These are phyloP conservation scores for Chaenodraco wilsoni DNA, from an alignment of 2,797 vertebrate species.

Conservation along the genomic window DNA sequence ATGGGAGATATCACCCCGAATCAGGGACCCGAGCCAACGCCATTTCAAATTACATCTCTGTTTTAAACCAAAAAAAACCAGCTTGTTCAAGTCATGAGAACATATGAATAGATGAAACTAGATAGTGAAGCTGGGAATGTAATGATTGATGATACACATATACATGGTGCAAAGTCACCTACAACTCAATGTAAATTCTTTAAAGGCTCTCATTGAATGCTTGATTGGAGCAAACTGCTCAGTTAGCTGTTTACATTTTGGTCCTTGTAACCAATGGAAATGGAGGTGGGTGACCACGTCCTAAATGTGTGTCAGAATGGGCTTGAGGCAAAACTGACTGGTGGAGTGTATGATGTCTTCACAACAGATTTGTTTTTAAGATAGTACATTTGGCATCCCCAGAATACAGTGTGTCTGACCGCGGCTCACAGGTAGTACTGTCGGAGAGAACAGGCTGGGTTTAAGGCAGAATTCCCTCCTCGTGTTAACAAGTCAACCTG, in stretches of 20 bases:
- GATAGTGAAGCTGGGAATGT: conserved; percentile 80
- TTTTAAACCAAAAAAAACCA: conserved; percentile 78
- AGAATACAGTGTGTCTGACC: conserved; percentile 37
- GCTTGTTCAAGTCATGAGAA: conserved; percentile 68
- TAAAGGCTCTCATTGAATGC: conserved; percentile 78
- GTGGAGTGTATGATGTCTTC: conserved; percentile 61
- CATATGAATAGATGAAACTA: conserved; percentile 62
- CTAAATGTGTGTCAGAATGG: conserved; percentile 74
- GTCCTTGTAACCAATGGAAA: conserved; percentile 84
- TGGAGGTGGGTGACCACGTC: conserved; percentile 73
- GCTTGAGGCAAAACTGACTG: conserved; percentile 75
- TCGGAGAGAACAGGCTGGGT: conserved; percentile 80
- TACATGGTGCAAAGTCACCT: conserved; percentile 56
- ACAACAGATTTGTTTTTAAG: conserved; percentile 52
- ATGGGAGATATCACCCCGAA: conserved; percentile 82
- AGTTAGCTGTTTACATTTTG: conserved; percentile 81
- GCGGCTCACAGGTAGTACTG: conserved; percentile 82
- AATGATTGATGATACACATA: conserved; percentile 63
- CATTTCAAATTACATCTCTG: conserved; percentile 86
- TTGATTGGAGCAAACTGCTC: conserved; percentile 79
- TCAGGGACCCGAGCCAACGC: conserved; percentile 81
- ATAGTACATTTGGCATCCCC: conserved; percentile 74
- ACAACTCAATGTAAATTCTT: conserved; percentile 63
- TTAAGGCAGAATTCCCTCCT: conserved; percentile 85
- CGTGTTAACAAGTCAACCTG: conserved; percentile 66